Evolutionary conservation across 2,797 vertebrate genomes (phyloP), one percentile per base, ranked within the genome.

Genomic region (Crax fasciolata): DNA sequence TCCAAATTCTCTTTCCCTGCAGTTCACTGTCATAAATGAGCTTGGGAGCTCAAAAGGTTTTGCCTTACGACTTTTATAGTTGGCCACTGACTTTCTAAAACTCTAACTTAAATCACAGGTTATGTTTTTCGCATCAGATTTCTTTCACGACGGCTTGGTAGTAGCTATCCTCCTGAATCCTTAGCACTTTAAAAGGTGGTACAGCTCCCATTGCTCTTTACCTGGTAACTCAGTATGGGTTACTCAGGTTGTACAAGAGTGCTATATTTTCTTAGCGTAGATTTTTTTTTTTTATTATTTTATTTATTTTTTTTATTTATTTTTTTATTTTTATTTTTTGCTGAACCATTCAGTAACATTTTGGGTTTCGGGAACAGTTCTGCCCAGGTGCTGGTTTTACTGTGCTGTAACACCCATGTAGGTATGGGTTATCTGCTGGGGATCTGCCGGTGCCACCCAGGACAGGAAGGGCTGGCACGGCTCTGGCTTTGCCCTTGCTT

Each of bases 351-450:
- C 12, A 25, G 0, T 44, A 41, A 7, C 44, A 13, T 58, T 85
- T 75, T 48, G 51, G 43, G 46, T 85, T 75, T 48, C 46, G 43
- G 46, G 24, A 20, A 20, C 41, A 3, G 8, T 44, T 81, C 10
- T 86, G 68, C 13, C 30, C 9, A 35, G 43, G 11, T 39, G 10
- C 19, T 7, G 2, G 30, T 17, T 77, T 61, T 24, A 24, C 48
- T 58, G 41, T 58, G 46, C 17, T 9, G 0, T 2, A 17, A 70
- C 54, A 13, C 2, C 0, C 1, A 13, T 1, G 0, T 4, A 6
- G 54, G 48, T 58, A 43, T 35, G 6, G 0, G 38, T 57, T 75
- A 25, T n/a, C 38, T 48, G 15, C 44, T 30, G 58, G n/a, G 28
- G 51, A 23, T 30, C 46, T 1, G 13, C 54, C 44, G 28, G 68